Base-by-base conservation (phyloP, 2,113 vertebrate species). In the Dromaius novaehollandiae region DNA sequence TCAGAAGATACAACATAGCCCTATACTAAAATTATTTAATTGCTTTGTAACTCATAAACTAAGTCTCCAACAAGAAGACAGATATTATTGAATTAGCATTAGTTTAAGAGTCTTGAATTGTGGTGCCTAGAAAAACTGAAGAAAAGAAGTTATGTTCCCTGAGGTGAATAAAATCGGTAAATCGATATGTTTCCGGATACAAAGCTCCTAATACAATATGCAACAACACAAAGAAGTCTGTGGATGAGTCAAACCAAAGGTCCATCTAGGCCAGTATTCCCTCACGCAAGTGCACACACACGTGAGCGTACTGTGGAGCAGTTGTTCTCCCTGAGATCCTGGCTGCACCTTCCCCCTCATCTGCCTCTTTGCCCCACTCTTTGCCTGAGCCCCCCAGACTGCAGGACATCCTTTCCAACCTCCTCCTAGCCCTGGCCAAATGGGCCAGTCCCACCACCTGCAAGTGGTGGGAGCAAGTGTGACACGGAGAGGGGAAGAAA, bases 371-470 rank as follows among this genome's bases (percentile, higher is more conserved):
- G 38, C 36, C 56, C 24, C 30, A 7, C 17, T 28, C 50, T 32
- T 15, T 0, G 2, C 38, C 64, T 28, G 19, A 20, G 34, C 53
- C 22, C 12, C 8, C 14, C 2, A 0, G 22, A 14, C 1, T 12
- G 50, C 44, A 38, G 40, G 56, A 19, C 15, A 10, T 16, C 74
- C 50, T 65, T 0, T 0, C 16, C 82, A 25, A 76, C 44, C 3
- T 1, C 36, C 36, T 53, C 61, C 32, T n/a, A 13, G 51, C 38
- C 32, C 42, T 24, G 48, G 68, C 51, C 68, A 34, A 73, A 25
- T 0, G 0, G 46, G 58, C 42, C 40, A 5, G 14, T 58, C 34
- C 5, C 66, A 42, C 11, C 25, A 22, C 24, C 0, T 0, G 34
- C 26, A 26, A 38, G 38, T 38, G 38, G 38, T 38, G 38, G 53